Conservation (phyloP, 2,888 invertebrate genomes). For the Noctua janthe region DNA sequence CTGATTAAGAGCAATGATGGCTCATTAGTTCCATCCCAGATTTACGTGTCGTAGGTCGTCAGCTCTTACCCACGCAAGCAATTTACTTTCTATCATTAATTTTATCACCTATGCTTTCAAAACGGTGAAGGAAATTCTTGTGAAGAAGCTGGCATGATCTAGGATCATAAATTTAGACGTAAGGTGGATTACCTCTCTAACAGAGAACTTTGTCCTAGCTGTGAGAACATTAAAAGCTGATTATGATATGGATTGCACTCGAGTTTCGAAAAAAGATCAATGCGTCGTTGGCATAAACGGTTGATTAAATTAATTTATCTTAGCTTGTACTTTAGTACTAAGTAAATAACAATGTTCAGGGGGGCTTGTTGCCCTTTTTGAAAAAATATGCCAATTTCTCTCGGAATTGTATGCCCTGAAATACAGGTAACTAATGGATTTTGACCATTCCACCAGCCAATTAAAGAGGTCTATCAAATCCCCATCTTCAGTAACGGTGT, state of each 20-base stretch:
- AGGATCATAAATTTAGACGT: background rate
- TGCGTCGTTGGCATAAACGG: background rate
- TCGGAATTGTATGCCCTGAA: too few relatives aligned
- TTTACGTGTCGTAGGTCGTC: background rate
- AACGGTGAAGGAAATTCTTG: background rate
- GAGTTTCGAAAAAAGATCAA: too few relatives aligned
- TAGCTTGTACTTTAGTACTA: background rate
- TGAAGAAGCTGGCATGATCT: background rate
- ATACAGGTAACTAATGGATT: background rate
- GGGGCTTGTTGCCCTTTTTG: too few relatives aligned
- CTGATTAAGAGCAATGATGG: background rate
- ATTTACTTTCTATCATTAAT: background rate
- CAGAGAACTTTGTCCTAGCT: background rate
- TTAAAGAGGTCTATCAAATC: conserved; percentile 55
- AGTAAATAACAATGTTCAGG: background rate
- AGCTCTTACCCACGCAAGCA: background rate
- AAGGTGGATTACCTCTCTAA: background rate
- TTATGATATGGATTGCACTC: background rate
- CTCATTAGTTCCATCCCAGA: background rate
- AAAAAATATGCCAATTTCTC: background rate
- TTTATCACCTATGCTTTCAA: background rate
- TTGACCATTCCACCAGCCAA: conserved; percentile 33
- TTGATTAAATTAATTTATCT: background rate
- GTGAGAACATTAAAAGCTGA: background rate
- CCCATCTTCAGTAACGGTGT: conserved; percentile 57